These are phyloP conservation scores for Camponotus fellah DNA, from an alignment of 2,888 invertebrate genomes.

Conservation along the genomic window DNA sequence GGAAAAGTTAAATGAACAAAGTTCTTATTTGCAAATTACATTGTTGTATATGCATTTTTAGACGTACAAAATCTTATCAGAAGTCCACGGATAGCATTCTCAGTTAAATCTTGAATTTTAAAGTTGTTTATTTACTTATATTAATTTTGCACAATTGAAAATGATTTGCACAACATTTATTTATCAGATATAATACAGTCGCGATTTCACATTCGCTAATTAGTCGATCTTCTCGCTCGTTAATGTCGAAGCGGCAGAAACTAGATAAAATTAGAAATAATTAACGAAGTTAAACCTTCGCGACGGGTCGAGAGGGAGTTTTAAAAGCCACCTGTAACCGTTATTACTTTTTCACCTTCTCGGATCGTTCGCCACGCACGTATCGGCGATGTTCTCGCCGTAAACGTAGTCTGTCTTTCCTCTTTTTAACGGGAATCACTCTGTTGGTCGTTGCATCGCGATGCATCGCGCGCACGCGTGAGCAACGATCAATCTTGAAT, in stretches of 20 bases:
- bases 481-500: slow-evolving; percentile 42
- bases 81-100: background rate
- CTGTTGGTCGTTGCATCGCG: background rate
- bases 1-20: background rate
- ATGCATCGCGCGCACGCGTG: slow-evolving; percentile 39
- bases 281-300: slow-evolving; percentile 41
- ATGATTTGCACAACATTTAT: slow-evolving; percentile 2
- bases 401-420: slow-evolving; percentile 18
- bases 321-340: slow-evolving; percentile 67
- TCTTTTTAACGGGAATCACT: slow-evolving; percentile 22
- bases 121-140: background rate
- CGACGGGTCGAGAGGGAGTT: slow-evolving; percentile 47
- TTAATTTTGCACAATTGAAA: background rate
- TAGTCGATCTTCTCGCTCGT: slow-evolving; percentile 22
- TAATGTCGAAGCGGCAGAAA: slow-evolving; percentile 12
- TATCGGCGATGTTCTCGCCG: slow-evolving; percentile 13
- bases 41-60: background rate
- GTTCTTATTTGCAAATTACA: background rate
- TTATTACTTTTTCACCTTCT: slow-evolving; percentile 59
- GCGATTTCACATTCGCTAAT: background rate
- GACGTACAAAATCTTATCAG: slow-evolving; percentile 9
- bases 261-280: slow-evolving; percentile 47
- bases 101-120: background rate
- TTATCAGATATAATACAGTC: background rate
- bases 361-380: slow-evolving; percentile 48